Base-by-base conservation (phyloP, 2,113 vertebrate genomes). In the Probosciger aterrimus region DNA sequence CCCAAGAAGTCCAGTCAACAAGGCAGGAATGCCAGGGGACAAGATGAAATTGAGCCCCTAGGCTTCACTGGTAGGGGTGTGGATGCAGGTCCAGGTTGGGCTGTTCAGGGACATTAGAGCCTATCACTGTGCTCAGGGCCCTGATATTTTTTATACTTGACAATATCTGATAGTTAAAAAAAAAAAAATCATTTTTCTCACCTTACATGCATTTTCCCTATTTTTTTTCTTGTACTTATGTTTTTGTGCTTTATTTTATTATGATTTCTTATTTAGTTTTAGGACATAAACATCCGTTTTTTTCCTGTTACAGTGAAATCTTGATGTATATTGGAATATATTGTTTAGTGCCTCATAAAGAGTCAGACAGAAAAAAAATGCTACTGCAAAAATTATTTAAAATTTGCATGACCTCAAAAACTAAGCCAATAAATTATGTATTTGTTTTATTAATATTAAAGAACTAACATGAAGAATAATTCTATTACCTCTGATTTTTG, bases 151-250 rank as follows among this genome's bases (percentile, higher is more conserved):
- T 91, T 39, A 13, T 31, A 52, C 2, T 43, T 78, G 8, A 31
- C 14, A 63, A 17, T 57, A 55, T 7, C 3, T n/a, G 4, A 4
- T 20, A 33, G 53, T 30, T 68, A 4, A 7, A 50, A 68, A 43
- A 46, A 39, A 27, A 39, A 27, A 60, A 39, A 11, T 1, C 0
- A 2, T 44, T 67, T 71, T 86, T 60, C 19, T 75, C 39, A 33
- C 2, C 2, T 30, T 46, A 17, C 4, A 6, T 47, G 3, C 4
- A 43, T 68, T 88, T 90, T 5, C 1, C 4, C 7, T 3, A 4
- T 9, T 67, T 79, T 55, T 69, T 23, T 24, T 1, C 30, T 49
- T 11, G 6, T 33, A 10, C 5, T 78, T 64, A 49, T 6, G 6
- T 1, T 74, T 74, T 86, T 74, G 4, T 55, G 6, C 16, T 60